Base-by-base conservation (phyloP, 2,888 invertebrate genomes). In the Bellardia bayeri region DNA sequence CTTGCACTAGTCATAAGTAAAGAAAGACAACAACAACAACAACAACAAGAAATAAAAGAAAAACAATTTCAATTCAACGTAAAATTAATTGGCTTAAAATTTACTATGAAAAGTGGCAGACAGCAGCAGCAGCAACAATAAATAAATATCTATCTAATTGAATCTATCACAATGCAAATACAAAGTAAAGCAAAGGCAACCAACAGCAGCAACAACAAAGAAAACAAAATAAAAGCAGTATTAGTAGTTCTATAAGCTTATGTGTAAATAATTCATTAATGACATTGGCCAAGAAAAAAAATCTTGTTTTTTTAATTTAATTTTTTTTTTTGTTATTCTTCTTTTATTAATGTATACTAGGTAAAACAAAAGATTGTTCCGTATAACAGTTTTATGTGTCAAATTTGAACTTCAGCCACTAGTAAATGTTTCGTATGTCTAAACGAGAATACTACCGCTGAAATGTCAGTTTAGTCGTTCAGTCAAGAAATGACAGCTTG, bases 281-380 rank as follows among this genome's bases (percentile, higher is more conserved):
- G 87, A 85, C 87, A 87, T 87, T 87, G 87, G 85, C 82, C 74
- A 87, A 82, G 87, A 87, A 85, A 78, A 64, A 71, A 83, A 69
- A 75, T 82, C 23, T 78, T n/a, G 33, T 80, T 74, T 56, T 79
- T 54, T 71, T 6, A 45, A 69, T 68, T 61, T 1, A 13, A 76
- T 76, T 66, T 63, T 79, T 37, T 49, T 13, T 58, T 1, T 5
- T 74, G 6, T 72, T 71, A 14, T 69, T 51, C 63, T 42, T 51
- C 33, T 13, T 6, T 1, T 49, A n/a, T n/a, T n/a, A 56, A 56
- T 40, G 33, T 33, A 72, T 72, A 42, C 40, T 63, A 66, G 14
- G 69, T 51, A 42, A 56, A 56, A 61, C 40, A 54, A 58, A 14
- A 42, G 2, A 68, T 14, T 66, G 54, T 64, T 58, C 49, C 40